These are phyloP conservation scores for Drosophila kanapiae DNA, from an alignment of 1,140 invertebrate species.

Conservation along the genomic window DNA sequence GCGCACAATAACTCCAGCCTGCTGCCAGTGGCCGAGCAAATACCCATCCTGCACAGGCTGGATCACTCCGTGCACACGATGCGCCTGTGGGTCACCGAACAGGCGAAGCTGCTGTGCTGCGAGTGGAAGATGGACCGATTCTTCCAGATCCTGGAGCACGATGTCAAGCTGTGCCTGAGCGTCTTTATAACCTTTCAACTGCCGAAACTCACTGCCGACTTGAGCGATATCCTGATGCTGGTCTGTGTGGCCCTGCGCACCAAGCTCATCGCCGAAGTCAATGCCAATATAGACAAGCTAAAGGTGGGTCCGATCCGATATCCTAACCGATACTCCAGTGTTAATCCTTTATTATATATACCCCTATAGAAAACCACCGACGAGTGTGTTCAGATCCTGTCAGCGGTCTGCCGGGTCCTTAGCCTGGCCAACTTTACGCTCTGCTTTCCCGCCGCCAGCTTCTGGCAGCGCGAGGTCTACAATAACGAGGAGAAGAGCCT, in stretches of 20 bases:
- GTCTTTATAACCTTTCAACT: slow-evolving; percentile 88
- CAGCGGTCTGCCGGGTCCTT: slow-evolving; percentile 89
- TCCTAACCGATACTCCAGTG: background rate
- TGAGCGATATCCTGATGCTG: slow-evolving; percentile 86
- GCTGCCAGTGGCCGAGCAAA: slow-evolving; percentile 91
- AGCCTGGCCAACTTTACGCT: slow-evolving; percentile 91
- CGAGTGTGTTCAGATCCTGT: slow-evolving; percentile 89
- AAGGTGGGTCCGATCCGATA: slow-evolving; percentile 86
- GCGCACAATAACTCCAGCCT: slow-evolving; percentile 86
- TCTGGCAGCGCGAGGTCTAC: slow-evolving; percentile 86
- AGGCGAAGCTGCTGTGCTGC: slow-evolving; percentile 89
- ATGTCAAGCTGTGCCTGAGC: slow-evolving; percentile 89
- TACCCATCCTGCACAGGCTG: slow-evolving; percentile 91
- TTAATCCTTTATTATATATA: background rate
- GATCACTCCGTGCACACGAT: slow-evolving; percentile 92
- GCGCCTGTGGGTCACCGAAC: slow-evolving; percentile 90
- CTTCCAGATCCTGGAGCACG: slow-evolving; percentile 87
- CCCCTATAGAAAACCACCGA: slow-evolving; percentile 87
- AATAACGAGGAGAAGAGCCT: slow-evolving; percentile 76
- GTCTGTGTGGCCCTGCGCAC: slow-evolving; percentile 91
- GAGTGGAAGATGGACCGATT: slow-evolving; percentile 91
- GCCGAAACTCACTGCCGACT: slow-evolving; percentile 86
- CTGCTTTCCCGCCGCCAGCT: slow-evolving; percentile 89
- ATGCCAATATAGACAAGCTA: slow-evolving; percentile 89
- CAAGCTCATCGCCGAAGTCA: slow-evolving; percentile 91